phyloP scores from a whole-genome alignment of 2,113 vertebrate species.

The Mesocricetus auratus region DNA sequence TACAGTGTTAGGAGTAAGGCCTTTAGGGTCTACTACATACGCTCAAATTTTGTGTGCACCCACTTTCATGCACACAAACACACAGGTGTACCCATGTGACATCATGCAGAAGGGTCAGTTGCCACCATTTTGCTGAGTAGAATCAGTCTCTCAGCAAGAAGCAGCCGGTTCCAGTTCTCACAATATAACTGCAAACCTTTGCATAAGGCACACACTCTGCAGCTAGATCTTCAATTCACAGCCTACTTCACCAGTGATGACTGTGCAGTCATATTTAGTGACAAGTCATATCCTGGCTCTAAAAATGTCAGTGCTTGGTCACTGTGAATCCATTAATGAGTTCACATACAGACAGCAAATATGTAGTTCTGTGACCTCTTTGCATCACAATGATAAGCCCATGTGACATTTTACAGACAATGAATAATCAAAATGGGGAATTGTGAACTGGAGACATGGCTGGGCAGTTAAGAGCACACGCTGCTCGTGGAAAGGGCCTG shows the following conservation, averaged over 20 bases:
- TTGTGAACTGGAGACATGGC: background rate
- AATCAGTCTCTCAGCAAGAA: constrained; percentile 15
- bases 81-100: background rate
- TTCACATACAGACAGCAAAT: constrained; percentile 39
- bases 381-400: background rate
- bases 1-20: background rate
- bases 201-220: constrained; percentile 24
- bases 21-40: background rate
- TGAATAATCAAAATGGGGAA: constrained; percentile 7
- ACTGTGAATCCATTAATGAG: background rate
- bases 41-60: background rate
- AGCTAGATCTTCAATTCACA: constrained; percentile 3
- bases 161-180: constrained; percentile 34
- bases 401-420: background rate
- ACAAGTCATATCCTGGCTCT: constrained; percentile 45
- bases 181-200: constrained; percentile 7
- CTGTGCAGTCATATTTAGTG: background rate
- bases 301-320: constrained; percentile 19
- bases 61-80: background rate
- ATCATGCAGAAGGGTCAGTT: constrained; percentile 28
- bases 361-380: background rate
- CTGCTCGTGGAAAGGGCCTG: background rate
- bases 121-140: constrained; percentile 43
- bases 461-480: background rate
- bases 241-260: constrained; percentile 45